Evolutionary conservation across 2,113 vertebrate genomes (phyloP), one percentile per base, ranked within the genome.

Genomic region (Albula goreensis): DNA sequence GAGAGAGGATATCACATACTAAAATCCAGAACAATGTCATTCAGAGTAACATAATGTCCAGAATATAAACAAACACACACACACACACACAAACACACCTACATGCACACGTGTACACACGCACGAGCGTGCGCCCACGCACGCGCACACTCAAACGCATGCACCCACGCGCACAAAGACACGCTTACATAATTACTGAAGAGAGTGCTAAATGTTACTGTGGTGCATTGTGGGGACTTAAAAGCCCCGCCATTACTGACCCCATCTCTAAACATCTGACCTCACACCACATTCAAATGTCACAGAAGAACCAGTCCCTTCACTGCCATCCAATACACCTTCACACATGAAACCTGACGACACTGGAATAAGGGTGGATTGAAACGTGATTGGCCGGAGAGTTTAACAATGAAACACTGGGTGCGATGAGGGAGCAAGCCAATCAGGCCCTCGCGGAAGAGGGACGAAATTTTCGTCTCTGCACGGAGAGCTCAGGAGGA

Each of bases 21-120:
- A 10, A 11, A 22, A 48, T 22, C 31, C 15, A 50, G 82, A 22
- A 63, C 1, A 50, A 63, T 15, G 13, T 22, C 70, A 49, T 74
- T 60, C 84, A 83, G 57, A 83, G 87, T 86, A 88, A 88, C 85
- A 81, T 81, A 80, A 66, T 60, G 9, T 2, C n/a, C 41, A 8
- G 13, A 31, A 66, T 57, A 81, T n/a, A 63, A 48, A 15, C 79
- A 80, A n/a, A 52, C 7, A 51, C 41, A 81, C 25, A 79, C 25
- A 80, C 50, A 9, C 31, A 85, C 51, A 41, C 31, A 15, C 79
- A 80, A 50, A 52, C 7, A 51, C 41, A 81, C 25, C 56, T n/a
- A 80, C 50, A 9, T 15, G 80, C 51, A 60, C 5, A 57, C 41
- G 52, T 41, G 31, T 41, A 41, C 31, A 41, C 31, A 41, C 31